Base-by-base conservation (phyloP, 2,797 vertebrate genomes). In the Hippopotamyrus pictus region DNA sequence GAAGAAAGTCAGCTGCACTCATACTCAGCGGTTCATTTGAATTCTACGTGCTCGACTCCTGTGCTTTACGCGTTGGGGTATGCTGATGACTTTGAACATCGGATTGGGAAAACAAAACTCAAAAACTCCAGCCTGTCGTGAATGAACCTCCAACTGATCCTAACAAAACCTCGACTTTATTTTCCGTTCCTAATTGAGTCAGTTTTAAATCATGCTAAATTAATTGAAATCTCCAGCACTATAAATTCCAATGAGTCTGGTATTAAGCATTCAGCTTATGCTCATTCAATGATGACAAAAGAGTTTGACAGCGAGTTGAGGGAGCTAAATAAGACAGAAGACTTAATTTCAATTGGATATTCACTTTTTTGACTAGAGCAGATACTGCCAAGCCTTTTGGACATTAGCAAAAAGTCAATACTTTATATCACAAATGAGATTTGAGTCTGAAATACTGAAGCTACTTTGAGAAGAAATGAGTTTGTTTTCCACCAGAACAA, bases 361-460 rank as follows among this genome's bases (percentile, higher is more conserved):
- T 85, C 83, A 53, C 48, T 51, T 86, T 51, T 86, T 51, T 53
- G 22, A 25, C 50, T 51, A 48, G 25, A 86, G 14, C 51, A 57
- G 37, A 87, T 37, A 41, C 53, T 29, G 53, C 86, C 86, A 37
- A 37, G 54, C 29, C 53, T 59, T 59, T 87, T 3, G 86, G 29
- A 59, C 53, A 59, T 59, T 87, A 59, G 8, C 51, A 7, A 7
- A 41, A 87, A 59, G 54, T 87, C 86, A 59, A 87, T 59, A 86
- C 14, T 86, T 86, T 86, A 44, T 54, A 62, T 54, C 54, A 87
- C 86, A 87, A 59, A 87, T 87, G 86, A 87, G 51, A 59, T 59
- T 57, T 62, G 2, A 11, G 50, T 50, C 54, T 59, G 19, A 22
- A 62, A 59, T 37, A 54, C 29, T 87, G 86, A 41, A 87, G 29